phyloP scores from a whole-genome alignment of 2,113 vertebrate genomes.

The Abramis brama region DNA sequence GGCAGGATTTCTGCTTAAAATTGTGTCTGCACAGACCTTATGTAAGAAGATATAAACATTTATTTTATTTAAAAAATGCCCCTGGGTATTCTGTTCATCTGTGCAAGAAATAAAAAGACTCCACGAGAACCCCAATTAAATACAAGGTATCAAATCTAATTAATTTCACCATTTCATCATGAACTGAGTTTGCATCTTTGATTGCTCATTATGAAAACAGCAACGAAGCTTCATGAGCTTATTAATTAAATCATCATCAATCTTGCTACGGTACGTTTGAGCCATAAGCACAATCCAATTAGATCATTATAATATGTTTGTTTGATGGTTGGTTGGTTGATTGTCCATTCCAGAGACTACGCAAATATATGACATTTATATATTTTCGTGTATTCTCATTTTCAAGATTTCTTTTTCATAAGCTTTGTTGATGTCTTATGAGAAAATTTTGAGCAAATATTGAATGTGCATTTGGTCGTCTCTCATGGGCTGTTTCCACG shows the following conservation, averaged over 20 bases:
- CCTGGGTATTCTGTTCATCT: neutral
- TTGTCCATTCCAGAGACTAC: conserved; percentile 52
- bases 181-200: neutral
- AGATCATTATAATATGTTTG: conserved; percentile 38
- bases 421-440: conserved; percentile 54
- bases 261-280: neutral
- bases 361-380: conserved; percentile 64
- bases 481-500: neutral
- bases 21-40: neutral
- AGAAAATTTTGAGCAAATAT: neutral
- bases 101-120: neutral
- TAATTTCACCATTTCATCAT: neutral
- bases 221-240: neutral
- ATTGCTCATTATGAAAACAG: conserved; percentile 16
- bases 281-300: conserved; percentile 14
- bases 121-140: neutral
- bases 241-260: conserved; percentile 16
- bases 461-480: neutral
- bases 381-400: conserved; percentile 55
- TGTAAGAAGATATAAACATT: neutral
- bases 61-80: neutral
- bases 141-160: neutral
- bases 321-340: conserved; percentile 50
- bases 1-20: neutral
- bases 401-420: neutral